Base-by-base conservation (phyloP, 2,113 vertebrate genomes). In the Charina bottae region DNA sequence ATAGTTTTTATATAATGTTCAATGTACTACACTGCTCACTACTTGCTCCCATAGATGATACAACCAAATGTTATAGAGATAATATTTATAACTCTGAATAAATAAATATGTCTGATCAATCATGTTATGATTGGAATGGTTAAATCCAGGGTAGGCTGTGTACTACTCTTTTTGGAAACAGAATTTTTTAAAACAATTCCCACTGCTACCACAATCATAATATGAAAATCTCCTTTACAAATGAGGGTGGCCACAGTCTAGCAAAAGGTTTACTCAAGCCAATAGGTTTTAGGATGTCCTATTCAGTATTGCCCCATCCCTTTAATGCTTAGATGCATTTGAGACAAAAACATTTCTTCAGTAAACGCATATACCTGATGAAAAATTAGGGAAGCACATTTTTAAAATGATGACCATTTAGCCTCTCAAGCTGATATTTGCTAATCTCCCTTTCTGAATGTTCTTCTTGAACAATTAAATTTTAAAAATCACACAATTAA, bases 401-500 rank as follows among this genome's bases (percentile, higher is more conserved):
- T 89, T 21, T 59, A n/a, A 60, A 46, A 23, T 46, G 5, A 84
- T 90, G 15, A 59, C 55, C 33, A 26, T 83, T 87, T 87, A 56
- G 8, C 53, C 42, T 85, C 56, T 85, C 46, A 64, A 15, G 12
- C 46, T 58, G 24, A 60, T 59, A n/a, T 83, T 68, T 55, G 19
- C n/a, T 91, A 53, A 49, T 42, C 87, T 78, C 58, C 26, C 4
- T 6, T 72, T 68, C 84, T 17, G 85, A 93, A 93, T n/a, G 28
- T 0, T n/a, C 7, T 89, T 33, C 15, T 13, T 83, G 28, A 94
- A 0, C 10, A 19, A 89, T 15, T 88, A 68, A 85, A 56, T 33
- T 90, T 68, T 87, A 89, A 94, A 94, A 78, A 26, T 23, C 90
- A 89, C 19, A 37, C 7, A 78, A 78, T 92, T 92, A 56, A 23